A percentile compares a stretch with the other conserved stretches of the same genome.
These are phyloP conservation scores for Protophormia terraenovae DNA, from an alignment of 2,888 invertebrate genomes.

Conservation along the genomic window DNA sequence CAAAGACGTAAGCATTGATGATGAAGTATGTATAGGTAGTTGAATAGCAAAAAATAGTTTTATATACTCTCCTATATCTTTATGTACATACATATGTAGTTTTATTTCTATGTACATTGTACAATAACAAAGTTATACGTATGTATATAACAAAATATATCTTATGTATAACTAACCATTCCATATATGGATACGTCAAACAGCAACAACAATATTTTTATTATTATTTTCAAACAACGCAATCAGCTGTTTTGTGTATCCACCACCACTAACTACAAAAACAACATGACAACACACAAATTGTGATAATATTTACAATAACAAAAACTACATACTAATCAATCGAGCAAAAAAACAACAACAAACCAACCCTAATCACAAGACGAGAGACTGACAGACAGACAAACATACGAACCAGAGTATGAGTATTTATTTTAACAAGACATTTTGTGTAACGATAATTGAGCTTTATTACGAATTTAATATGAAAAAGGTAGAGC, in stretches of 20 bases:
- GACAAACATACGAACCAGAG: not conserved
- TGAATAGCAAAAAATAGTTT: not conserved
- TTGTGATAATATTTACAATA: conserved; percentile 7
- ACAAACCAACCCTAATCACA: conserved; percentile 48
- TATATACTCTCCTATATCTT: too few relatives aligned
- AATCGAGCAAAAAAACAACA: too few relatives aligned
- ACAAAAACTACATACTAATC: not conserved
- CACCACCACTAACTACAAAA: conserved; percentile 6
- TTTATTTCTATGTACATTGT: too few relatives aligned
- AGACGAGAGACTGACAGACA: not conserved
- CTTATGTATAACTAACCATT: not conserved
- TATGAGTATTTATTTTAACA: conserved; percentile 12
- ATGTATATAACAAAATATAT: not conserved
- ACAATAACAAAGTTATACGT: not conserved
- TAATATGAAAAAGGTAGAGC: not conserved
- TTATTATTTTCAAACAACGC: conserved; percentile 42
- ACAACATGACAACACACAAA: not conserved
- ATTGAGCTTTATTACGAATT: conserved; percentile 7
- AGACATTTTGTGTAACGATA: conserved; percentile 23
- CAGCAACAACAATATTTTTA: not conserved
- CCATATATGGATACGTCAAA: conserved; percentile 26
- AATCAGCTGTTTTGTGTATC: conserved; percentile 57
- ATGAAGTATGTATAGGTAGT: not conserved
- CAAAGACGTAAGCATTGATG: not conserved
- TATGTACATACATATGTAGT: too few relatives aligned